phyloP scores from a whole-genome alignment of 2,888 invertebrate species.

The Sinhomidia bicolor region DNA sequence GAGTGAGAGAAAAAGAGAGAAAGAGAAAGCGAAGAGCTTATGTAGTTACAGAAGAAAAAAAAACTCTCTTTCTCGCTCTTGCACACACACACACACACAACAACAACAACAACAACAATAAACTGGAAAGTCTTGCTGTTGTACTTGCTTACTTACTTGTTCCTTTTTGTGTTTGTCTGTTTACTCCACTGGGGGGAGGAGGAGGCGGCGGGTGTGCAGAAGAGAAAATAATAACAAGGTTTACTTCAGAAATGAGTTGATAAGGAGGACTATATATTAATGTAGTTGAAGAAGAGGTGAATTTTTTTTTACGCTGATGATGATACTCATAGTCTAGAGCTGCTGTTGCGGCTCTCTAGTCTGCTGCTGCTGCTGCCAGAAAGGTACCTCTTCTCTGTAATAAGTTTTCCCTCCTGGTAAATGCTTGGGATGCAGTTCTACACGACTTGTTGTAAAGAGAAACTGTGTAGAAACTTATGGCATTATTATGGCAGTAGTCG shows the following conservation, averaged over 20 bases:
- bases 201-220: background rate
- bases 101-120: background rate
- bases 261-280: conserved; percentile 30
- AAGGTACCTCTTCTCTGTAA: background rate
- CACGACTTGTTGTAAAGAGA: background rate
- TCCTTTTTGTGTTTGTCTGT: background rate
- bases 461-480: background rate
- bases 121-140: background rate
- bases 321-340: no score
- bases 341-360: no score
- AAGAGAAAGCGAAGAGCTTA: background rate
- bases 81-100: background rate
- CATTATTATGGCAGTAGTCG: background rate
- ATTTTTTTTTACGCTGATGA: background rate
- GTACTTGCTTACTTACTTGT: background rate
- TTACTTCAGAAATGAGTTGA: conserved; percentile 25
- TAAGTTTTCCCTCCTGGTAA: background rate
- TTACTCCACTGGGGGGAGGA: background rate
- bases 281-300: background rate
- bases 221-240: background rate
- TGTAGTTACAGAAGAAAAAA: background rate
- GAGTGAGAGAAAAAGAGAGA: background rate
- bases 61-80: background rate
- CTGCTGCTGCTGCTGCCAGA: no score
- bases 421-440: background rate